Conservation (phyloP, 2,113 vertebrate genomes). For the Phylloscopus trochilus region DNA sequence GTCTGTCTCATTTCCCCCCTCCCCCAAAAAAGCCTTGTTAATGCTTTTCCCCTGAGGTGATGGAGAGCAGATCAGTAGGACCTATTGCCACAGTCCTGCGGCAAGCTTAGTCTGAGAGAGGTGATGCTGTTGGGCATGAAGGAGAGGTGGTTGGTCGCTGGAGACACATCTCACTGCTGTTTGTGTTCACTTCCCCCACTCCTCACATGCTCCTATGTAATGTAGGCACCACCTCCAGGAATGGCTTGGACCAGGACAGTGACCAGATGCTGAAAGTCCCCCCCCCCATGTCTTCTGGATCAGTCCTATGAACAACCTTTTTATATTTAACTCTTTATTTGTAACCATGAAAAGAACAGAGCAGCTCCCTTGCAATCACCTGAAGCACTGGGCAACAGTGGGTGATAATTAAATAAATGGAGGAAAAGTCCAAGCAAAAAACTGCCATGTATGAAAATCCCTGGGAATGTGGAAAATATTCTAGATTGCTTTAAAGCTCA, state of each 20-base stretch:
- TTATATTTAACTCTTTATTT: not conserved
- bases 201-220: rapidly evolving
- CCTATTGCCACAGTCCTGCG: not conserved
- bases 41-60: not conserved
- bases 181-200: not conserved
- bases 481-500: not conserved
- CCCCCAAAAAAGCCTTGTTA: not conserved
- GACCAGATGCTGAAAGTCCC: not conserved
- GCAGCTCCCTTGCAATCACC: not conserved
- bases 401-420: not conserved
- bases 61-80: not conserved
- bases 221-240: not conserved
- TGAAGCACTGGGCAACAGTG: not conserved
- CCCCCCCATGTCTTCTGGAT: not conserved
- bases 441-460: not conserved
- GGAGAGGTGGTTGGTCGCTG: not conserved
- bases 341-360: not conserved
- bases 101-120: too few species aligned
- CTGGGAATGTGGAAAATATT: not conserved
- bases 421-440: not conserved
- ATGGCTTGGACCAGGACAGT: not conserved
- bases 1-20: not conserved
- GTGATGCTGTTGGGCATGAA: not conserved
- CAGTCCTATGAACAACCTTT: not conserved
- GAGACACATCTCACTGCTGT: not conserved